Conservation (phyloP, 2,113 vertebrate species). For the Origma solitaria region DNA sequence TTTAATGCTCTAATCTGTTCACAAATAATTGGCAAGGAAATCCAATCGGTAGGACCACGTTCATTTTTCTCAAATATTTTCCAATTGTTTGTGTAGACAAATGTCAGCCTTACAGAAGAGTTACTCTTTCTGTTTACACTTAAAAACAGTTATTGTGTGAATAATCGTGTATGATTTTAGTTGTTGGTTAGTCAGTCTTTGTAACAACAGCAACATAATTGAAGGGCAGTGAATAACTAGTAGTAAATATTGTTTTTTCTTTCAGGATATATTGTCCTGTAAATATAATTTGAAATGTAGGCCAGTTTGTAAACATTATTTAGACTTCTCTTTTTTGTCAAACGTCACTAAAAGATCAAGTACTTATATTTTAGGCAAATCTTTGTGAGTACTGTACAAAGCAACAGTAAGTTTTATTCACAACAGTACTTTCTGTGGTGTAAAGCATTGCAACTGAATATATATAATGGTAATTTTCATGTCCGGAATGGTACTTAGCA, state of each 20-base stretch:
- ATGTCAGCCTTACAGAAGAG: neutral
- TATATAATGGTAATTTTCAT: neutral
- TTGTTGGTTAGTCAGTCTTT: neutral
- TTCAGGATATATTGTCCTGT: fast-evolving
- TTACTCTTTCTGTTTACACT: neutral
- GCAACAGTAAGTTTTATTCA: neutral
- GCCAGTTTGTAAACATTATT: neutral
- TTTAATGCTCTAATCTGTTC: neutral
- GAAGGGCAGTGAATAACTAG: neutral
- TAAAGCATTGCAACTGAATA: neutral
- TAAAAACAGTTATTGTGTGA: neutral
- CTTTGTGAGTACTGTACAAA: neutral
- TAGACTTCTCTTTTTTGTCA: neutral
- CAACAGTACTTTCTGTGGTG: neutral
- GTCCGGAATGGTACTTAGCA: neutral
- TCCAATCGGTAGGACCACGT: neutral
- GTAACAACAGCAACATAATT: neutral
- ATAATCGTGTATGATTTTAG: neutral
- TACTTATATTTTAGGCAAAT: neutral
- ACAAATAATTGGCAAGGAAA: neutral
- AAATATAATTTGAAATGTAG: neutral
- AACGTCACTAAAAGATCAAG: neutral
- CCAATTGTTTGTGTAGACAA: neutral
- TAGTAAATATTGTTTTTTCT: neutral
- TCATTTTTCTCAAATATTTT: neutral